Evolutionary conservation across 2,888 invertebrate species (phyloP), one percentile per base, ranked within the genome.

Genomic region (Polydrusus pterygomalis): DNA sequence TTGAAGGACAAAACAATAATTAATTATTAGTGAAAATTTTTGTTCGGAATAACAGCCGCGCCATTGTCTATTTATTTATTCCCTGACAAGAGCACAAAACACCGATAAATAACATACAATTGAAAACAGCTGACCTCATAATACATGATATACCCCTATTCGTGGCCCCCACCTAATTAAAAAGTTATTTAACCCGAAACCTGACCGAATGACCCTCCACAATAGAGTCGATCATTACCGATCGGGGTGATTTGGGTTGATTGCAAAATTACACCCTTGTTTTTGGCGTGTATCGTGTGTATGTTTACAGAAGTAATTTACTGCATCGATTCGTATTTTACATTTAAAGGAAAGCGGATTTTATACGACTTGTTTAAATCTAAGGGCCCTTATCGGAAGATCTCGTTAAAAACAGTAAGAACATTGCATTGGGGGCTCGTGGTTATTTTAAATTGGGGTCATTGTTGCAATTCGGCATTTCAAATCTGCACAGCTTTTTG

Each of bases 141-240:
- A 56, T 56, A 56, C 30, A 56, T 25, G 54, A 56, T 56, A 30
- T 8, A 8, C 25, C 54, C 51, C 30, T 6, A 56, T 56, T 56
- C 30, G 25, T 13, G 9, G 9, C 34, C 13, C 54, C 30, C n/a
- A 30, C 54, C 10, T 56, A 18, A 56, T 56, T 56, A 56, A 56
- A 56, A 56, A 56, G 54, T 56, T 56, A 56, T 56, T 56, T 56
- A 56, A 56, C n/a, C 54, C 54, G 13, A 56, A 56, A 56, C 30
- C 54, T 56, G 54, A 56, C 30, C 54, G 30, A 30, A n/a, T 30
- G 13, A 30, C 54, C 54, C 30, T 56, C 18, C 25, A 56, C 54
- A 56, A 56, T 56, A 18, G 54, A 56, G 25, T 56, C 54, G 9
- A 56, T 56, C 54, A 56, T 56, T 56, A 30, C 54, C 54, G 54